phyloP scores from a whole-genome alignment of 2,888 invertebrate species.

The Papilio elwesi region DNA sequence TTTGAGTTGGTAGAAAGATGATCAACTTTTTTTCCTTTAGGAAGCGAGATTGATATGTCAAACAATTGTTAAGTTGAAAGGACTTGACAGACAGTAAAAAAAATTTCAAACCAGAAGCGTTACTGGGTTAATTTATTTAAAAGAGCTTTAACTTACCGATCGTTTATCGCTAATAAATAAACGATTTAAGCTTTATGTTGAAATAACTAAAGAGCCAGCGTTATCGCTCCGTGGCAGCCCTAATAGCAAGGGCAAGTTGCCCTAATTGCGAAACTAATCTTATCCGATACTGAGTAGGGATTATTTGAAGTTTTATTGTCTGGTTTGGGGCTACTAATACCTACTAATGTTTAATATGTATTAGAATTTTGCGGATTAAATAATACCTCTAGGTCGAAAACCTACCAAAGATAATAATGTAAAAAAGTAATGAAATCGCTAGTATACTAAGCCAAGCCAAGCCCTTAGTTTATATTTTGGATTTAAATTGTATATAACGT shows the following conservation, averaged over 20 bases:
- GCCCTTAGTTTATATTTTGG: no score
- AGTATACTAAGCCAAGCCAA: no score
- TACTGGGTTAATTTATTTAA: background rate
- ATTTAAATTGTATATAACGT: no score
- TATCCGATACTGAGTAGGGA: conserved; percentile 56
- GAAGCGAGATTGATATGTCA: no score
- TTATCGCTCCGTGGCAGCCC: conserved; percentile 32
- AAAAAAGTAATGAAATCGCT: no score
- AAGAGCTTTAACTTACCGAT: background rate
- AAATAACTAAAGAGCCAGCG: background rate
- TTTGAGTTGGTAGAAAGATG: no score
- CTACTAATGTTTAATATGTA: background rate
- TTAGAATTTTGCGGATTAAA: background rate
- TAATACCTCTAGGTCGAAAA: background rate
- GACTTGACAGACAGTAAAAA: no score
- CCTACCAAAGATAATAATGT: no score
- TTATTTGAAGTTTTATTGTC: conserved; percentile 58
- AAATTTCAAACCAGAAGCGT: no score
- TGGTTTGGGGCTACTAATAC: conserved; percentile 47
- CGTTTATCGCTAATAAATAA: background rate
- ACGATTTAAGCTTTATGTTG: conserved; percentile 5
- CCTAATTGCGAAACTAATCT: conserved; percentile 58
- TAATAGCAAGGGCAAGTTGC: conserved; percentile 18
- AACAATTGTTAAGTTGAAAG: no score
- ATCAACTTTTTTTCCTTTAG: no score